Conservation (phyloP, 2,888 invertebrate species). For the Pyrrhia umbra region DNA sequence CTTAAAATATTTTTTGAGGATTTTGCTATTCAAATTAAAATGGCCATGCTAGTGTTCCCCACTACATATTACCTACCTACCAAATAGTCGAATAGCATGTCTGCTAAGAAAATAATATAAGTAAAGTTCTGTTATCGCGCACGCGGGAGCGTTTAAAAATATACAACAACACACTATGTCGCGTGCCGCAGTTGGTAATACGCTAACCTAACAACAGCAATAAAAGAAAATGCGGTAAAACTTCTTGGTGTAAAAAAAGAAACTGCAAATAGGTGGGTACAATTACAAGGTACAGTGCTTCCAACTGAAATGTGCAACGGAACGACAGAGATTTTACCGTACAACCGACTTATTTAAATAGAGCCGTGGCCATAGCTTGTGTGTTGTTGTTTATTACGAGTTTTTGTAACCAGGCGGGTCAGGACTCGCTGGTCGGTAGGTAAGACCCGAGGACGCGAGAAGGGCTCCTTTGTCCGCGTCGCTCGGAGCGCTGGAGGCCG, state of each 20-base stretch:
- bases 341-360: conserved; percentile 65
- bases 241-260: conserved; percentile 43
- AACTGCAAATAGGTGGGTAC: conserved; percentile 52
- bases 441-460: conserved; percentile 72
- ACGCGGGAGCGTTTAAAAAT: conserved; percentile 46
- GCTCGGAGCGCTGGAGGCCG: conserved; percentile 71
- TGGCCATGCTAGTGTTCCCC: conserved; percentile 9
- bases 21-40: conserved; percentile 17
- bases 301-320: conserved; percentile 74
- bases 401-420: conserved; percentile 54
- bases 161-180: conserved; percentile 40
- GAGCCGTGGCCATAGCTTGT: conserved; percentile 65
- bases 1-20: neutral
- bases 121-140: conserved; percentile 41
- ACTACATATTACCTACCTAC: conserved; percentile 32
- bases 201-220: conserved; percentile 36
- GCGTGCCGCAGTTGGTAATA: conserved; percentile 47
- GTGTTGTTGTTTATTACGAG: conserved; percentile 63
- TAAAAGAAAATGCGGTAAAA: conserved; percentile 44
- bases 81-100: conserved; percentile 40
- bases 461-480: conserved; percentile 78
- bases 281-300: conserved; percentile 56
- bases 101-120: conserved; percentile 37
- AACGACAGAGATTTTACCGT: conserved; percentile 62
- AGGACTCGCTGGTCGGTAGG: conserved; percentile 38